phyloP scores from a whole-genome alignment of 2,888 invertebrate genomes.

The Lasioglossum marginatum region DNA sequence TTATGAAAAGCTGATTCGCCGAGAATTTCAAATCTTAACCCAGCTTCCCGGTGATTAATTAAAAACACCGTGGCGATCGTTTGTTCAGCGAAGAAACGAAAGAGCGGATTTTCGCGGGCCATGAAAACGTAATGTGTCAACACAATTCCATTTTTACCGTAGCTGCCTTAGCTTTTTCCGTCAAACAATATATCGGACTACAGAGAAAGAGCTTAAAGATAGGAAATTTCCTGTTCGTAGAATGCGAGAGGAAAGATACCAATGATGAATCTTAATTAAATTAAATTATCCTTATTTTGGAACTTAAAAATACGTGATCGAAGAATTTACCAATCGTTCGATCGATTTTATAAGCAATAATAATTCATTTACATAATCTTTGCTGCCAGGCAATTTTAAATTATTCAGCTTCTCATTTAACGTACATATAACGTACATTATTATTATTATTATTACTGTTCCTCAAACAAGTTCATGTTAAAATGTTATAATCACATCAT shows the following conservation, averaged over 20 bases:
- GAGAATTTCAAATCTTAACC: not conserved
- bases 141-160: not conserved
- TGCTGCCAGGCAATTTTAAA: too few species aligned
- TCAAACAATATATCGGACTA: not conserved
- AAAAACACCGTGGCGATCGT: not conserved
- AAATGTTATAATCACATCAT: not conserved
- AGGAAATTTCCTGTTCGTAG: not conserved
- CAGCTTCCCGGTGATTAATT: not conserved
- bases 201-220: not conserved
- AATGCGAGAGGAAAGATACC: not conserved
- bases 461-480: not conserved
- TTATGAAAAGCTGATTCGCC: not conserved
- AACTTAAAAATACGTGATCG: not conserved
- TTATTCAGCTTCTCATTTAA: not conserved
- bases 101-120: not conserved
- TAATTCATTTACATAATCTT: not conserved
- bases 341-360: not conserved
- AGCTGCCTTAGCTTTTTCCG: not conserved
- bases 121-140: not conserved
- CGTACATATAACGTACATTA: not conserved
- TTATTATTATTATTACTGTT: not conserved
- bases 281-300: not conserved
- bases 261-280: not conserved
- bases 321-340: too few species aligned
- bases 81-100: not conserved